Conservation (phyloP, 2,888 invertebrate genomes). For the Plagodis dolabraria region DNA sequence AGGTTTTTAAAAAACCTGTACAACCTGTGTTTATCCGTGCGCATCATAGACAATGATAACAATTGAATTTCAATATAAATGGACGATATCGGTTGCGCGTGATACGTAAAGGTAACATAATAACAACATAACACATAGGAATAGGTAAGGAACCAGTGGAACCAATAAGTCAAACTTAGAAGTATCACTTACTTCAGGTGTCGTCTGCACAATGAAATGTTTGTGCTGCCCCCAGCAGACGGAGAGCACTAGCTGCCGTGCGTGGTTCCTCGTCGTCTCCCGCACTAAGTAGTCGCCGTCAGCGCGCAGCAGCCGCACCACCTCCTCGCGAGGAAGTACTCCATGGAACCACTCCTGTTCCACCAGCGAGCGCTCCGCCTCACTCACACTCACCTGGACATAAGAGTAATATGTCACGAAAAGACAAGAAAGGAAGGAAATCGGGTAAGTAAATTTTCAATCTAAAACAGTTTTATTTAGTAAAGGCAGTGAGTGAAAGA, state of each 20-base stretch:
- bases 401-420: constrained; percentile 1
- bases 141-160: too few relatives aligned
- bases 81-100: too few relatives aligned
- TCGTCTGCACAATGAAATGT: constrained; percentile 98
- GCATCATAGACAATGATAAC: too few relatives aligned
- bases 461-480: neutral
- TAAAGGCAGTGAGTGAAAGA: constrained; percentile 8
- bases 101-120: too few relatives aligned
- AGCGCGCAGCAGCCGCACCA: constrained; percentile 94
- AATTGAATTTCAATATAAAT: too few relatives aligned
- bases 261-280: constrained; percentile 96
- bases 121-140: too few relatives aligned
- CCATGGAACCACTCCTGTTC: constrained; percentile 99
- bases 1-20: too few relatives aligned
- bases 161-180: too few relatives aligned
- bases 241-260: constrained; percentile 96
- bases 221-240: constrained; percentile 98
- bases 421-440: neutral
- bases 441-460: neutral
- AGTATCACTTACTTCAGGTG: constrained; percentile 88
- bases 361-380: constrained; percentile 88
- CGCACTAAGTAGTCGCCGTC: constrained; percentile 98
- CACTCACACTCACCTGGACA: constrained; percentile 72
- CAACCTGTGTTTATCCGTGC: too few relatives aligned
- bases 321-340: constrained; percentile 97